Percentiles rank a stretch among this genome's conserved stretches.
phyloP scores from a whole-genome alignment of 2,113 vertebrate species.

The Eolophus roseicapilla region DNA sequence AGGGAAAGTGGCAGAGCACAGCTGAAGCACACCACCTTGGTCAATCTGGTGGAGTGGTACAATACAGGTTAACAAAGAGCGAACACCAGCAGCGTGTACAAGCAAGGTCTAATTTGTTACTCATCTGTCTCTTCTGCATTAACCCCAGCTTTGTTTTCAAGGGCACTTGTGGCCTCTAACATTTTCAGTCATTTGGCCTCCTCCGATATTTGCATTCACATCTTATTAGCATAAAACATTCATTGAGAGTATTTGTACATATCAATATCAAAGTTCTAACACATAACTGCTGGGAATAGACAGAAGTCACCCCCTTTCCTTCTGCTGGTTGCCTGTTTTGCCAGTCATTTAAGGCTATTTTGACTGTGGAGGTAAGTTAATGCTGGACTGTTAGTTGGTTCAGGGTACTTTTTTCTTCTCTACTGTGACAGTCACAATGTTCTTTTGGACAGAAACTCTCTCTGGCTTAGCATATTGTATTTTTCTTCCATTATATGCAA shows the following conservation, averaged over 20 bases:
- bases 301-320: not conserved
- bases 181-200: not conserved
- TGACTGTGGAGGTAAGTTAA: not conserved
- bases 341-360: not conserved
- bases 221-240: fast-evolving
- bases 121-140: not conserved
- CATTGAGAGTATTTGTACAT: not conserved
- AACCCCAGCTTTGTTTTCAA: not conserved
- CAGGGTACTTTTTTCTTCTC: not conserved
- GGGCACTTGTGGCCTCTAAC: not conserved
- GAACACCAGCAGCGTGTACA: not conserved
- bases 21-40: not conserved
- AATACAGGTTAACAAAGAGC: not conserved
- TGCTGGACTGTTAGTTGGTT: not conserved
- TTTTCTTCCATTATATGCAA: not conserved
- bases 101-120: not conserved
- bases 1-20: not conserved
- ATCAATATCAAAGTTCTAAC: not conserved
- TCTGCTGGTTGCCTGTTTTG: not conserved
- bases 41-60: not conserved
- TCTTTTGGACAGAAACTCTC: not conserved
- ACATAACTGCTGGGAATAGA: not conserved
- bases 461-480: not conserved
- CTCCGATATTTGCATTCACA: not conserved
- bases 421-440: not conserved